phyloP scores from a whole-genome alignment of 2,797 vertebrate species.

The Notolepis coatsorum region DNA sequence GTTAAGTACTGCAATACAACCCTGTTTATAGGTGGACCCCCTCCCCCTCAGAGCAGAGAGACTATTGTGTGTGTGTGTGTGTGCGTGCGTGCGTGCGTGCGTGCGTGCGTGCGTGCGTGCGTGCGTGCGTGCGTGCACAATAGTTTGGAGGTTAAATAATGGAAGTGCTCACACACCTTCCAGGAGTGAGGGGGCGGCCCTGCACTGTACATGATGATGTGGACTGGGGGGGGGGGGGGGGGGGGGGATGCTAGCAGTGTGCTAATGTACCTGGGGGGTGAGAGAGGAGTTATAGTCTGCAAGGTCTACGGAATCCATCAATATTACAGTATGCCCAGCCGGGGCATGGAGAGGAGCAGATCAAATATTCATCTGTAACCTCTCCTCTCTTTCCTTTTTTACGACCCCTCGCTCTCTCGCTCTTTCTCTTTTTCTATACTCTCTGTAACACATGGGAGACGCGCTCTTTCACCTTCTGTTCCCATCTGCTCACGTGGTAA shows the following conservation, averaged over 20 bases:
- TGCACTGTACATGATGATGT: too few relatives aligned
- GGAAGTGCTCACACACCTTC: too few relatives aligned
- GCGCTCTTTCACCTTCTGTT: too few relatives aligned
- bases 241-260: constrained; percentile 8
- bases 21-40: not conserved
- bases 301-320: constrained; percentile 47
- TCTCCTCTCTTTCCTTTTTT: not conserved
- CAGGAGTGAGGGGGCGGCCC: too few relatives aligned
- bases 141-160: too few relatives aligned
- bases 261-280: constrained; percentile 17
- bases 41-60: not conserved
- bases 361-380: constrained; percentile 58
- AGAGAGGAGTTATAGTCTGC: constrained; percentile 13
- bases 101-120: not conserved
- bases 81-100: not conserved
- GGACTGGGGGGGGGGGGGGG: too few relatives aligned
- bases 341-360: constrained; percentile 22
- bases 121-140: not conserved
- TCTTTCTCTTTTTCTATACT: too few relatives aligned
- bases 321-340: constrained; percentile 35
- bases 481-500: too few relatives aligned
- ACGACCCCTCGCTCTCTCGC: not conserved
- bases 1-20: constrained; percentile 45
- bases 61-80: not conserved
- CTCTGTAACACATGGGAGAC: constrained; percentile 2